phyloP scores from a whole-genome alignment of 1,140 invertebrate species.

The Euglossa dilemma region DNA sequence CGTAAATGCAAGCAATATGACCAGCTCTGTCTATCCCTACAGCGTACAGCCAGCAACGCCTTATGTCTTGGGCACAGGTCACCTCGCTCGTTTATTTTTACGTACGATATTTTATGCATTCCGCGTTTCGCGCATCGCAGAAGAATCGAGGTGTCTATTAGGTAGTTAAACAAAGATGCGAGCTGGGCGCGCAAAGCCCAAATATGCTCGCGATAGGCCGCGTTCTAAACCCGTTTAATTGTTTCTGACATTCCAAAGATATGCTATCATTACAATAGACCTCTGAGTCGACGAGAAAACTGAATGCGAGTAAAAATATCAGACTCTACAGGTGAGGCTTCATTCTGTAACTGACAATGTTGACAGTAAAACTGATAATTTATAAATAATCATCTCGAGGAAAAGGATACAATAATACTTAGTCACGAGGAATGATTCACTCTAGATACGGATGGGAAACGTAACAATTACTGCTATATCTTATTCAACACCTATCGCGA shows the following conservation, averaged over 20 bases:
- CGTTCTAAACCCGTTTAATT: conserved; percentile 80
- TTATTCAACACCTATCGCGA: conserved; percentile 4
- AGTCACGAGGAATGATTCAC: conserved; percentile 21
- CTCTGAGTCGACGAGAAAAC: conserved; percentile 74
- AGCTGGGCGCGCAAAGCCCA: conserved; percentile 83
- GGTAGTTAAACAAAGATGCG: conserved; percentile 67
- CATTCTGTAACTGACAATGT: conserved; percentile 77
- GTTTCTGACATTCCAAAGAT: conserved; percentile 51
- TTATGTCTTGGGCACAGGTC: conserved; percentile 77
- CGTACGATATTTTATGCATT: conserved; percentile 76
- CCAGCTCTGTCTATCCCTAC: conserved; percentile 82
- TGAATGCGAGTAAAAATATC: conserved; percentile 76
- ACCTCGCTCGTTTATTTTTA: conserved; percentile 78
- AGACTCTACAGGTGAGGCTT: conserved; percentile 80
- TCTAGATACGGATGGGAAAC: conserved; percentile 35
- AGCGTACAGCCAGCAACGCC: conserved; percentile 79
- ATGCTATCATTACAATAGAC: conserved; percentile 59
- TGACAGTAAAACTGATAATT: conserved; percentile 66
- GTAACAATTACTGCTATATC: conserved; percentile 7
- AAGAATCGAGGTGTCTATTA: conserved; percentile 70
- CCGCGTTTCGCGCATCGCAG: conserved; percentile 78
- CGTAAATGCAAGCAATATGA: conserved; percentile 76
- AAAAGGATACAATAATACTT: conserved; percentile 23
- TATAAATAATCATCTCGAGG: conserved; percentile 34
- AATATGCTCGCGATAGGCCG: conserved; percentile 77